Conservation (phyloP, 2,888 invertebrate genomes). For the Diarsia mendica region DNA sequence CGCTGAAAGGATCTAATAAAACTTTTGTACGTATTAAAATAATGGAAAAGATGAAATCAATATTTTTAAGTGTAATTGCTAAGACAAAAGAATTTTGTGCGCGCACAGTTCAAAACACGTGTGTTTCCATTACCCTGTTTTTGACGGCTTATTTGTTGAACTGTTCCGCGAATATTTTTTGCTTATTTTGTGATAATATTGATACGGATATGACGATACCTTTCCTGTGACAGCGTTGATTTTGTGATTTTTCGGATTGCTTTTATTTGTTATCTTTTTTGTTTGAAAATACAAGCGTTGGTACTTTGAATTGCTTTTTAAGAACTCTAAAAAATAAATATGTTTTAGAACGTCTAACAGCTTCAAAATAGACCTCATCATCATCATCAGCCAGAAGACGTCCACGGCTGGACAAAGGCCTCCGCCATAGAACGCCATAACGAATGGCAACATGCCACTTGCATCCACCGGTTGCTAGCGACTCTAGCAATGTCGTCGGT, state of each 20-base stretch:
- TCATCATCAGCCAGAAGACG: no score
- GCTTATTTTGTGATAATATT: neutral
- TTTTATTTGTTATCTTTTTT: neutral
- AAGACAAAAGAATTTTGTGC: constrained; percentile 87
- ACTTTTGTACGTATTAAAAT: constrained; percentile 72
- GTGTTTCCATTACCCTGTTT: constrained; percentile 76
- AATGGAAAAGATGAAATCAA: constrained; percentile 85
- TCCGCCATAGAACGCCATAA: no score
- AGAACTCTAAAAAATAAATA: neutral
- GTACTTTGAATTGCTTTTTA: neutral
- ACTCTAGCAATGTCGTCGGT: no score
- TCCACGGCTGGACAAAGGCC: no score
- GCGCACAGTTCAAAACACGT: constrained; percentile 74
- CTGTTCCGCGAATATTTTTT: neutral
- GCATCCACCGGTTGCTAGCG: no score
- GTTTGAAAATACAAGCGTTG: neutral
- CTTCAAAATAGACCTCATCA: no score
- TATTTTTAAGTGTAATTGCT: constrained; percentile 88
- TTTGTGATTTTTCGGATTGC: neutral
- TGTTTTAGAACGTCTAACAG: neutral
- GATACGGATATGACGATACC: neutral
- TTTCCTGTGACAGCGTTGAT: neutral
- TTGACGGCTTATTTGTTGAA: constrained; percentile 53
- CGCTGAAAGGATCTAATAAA: constrained; percentile 64
- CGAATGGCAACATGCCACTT: no score